Percentiles rank a stretch among this genome's conserved stretches.
Evolutionary conservation across 1,140 invertebrate genomes (phyloP).

Genomic region (Oppia nitens): DNA sequence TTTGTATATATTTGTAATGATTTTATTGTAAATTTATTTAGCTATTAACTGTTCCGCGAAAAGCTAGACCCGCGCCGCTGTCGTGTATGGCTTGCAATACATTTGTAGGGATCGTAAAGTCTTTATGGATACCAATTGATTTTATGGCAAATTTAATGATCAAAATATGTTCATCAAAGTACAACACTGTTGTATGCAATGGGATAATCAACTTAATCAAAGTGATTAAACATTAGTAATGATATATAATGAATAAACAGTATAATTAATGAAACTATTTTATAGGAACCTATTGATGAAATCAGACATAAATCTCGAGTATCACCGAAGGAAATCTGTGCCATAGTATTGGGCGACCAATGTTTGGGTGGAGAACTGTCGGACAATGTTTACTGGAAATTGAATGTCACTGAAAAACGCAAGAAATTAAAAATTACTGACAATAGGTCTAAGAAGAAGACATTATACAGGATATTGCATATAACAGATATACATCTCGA

Average conservation of each 20-base stretch:
- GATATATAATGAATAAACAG: too few species aligned
- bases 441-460: neutral
- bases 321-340: slow-evolving; percentile 7
- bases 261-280: too few species aligned
- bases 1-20: too few species aligned
- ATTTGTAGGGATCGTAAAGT: neutral
- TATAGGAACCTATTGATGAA: slow-evolving; percentile 7
- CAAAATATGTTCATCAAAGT: neutral
- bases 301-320: slow-evolving; percentile 1
- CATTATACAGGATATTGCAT: slow-evolving; percentile 56
- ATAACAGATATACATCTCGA: slow-evolving; percentile 85
- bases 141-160: neutral
- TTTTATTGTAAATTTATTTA: too few species aligned
- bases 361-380: neutral
- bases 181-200: slow-evolving; percentile 7
- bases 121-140: neutral
- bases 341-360: slow-evolving; percentile 1
- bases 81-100: slow-evolving; percentile 10
- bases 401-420: neutral
- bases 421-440: neutral
- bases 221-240: too few species aligned
- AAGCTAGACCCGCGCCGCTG: too few species aligned
- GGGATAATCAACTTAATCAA: slow-evolving; percentile 4
- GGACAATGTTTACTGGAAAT: slow-evolving; percentile 2
- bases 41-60: too few species aligned